A percentile compares a stretch with the other conserved stretches of the same genome.
Conservation (phyloP, 2,797 vertebrate genomes). For the Tragopan temminckii region DNA sequence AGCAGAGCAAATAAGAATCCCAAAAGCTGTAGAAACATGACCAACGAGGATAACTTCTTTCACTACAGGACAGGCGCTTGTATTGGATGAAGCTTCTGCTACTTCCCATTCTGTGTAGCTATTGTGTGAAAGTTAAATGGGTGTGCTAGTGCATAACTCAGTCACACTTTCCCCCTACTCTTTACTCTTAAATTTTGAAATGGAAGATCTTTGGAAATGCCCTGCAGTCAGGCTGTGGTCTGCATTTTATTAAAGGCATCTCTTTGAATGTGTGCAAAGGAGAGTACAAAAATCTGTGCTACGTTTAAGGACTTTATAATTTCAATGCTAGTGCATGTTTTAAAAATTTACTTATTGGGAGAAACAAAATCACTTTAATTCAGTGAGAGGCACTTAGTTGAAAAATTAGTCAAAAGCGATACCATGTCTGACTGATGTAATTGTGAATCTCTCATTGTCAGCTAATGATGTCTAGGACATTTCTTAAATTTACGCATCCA, state of each 20-base stretch:
- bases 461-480: neutral
- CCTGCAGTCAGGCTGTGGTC: neutral
- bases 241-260: neutral
- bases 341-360: neutral
- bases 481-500: neutral
- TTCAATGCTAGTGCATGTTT: neutral
- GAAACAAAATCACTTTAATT: slow-evolving; percentile 5
- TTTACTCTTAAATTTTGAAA: neutral
- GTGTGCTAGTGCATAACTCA: neutral
- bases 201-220: neutral
- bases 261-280: neutral
- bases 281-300: neutral
- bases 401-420: neutral
- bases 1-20: neutral
- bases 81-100: neutral
- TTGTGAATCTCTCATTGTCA: neutral
- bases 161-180: fast-evolving
- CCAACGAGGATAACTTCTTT: neutral
- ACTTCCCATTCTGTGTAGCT: neutral
- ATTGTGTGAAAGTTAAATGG: neutral
- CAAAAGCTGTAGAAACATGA: neutral
- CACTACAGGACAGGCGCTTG: neutral
- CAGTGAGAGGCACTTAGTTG: neutral
- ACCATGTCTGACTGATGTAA: neutral
- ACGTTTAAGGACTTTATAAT: neutral